These are phyloP conservation scores for Sporophila hypoxantha DNA, from an alignment of 2,113 vertebrate genomes.

Conservation along the genomic window DNA sequence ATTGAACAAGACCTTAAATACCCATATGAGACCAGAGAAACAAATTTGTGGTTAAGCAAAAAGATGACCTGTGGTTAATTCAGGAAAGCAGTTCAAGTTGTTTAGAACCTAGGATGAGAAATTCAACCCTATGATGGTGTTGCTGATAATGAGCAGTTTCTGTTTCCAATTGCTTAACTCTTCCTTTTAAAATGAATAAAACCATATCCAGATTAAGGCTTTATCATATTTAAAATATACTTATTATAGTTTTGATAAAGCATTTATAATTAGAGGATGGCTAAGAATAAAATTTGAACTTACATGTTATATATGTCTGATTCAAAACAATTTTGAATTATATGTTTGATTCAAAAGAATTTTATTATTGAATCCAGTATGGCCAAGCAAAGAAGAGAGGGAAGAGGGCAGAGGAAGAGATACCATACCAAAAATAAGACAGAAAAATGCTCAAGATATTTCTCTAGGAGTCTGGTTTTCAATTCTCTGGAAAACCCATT, in stretches of 20 bases:
- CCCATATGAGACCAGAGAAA: background rate
- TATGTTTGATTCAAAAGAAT: background rate
- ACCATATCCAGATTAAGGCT: background rate
- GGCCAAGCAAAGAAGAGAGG: background rate
- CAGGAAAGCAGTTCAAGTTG: background rate
- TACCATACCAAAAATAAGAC: background rate
- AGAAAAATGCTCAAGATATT: background rate
- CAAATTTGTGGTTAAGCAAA: background rate
- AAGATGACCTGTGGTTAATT: background rate
- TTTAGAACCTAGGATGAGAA: background rate
- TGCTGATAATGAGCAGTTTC: background rate
- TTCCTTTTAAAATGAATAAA: background rate
- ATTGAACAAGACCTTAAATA: slow-evolving; percentile 18
- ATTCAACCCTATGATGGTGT: background rate
- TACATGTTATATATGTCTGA: background rate
- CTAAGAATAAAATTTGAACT: background rate
- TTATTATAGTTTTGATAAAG: background rate
- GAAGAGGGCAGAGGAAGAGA: background rate
- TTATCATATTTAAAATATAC: background rate
- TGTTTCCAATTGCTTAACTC: background rate
- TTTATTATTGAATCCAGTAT: background rate
- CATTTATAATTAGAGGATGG: background rate
- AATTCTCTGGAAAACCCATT: background rate
- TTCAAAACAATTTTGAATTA: background rate
- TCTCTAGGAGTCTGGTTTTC: background rate